Evolutionary conservation across 2,888 invertebrate genomes (phyloP), one percentile per base, ranked within the genome.

Genomic region (Idaea straminata): DNA sequence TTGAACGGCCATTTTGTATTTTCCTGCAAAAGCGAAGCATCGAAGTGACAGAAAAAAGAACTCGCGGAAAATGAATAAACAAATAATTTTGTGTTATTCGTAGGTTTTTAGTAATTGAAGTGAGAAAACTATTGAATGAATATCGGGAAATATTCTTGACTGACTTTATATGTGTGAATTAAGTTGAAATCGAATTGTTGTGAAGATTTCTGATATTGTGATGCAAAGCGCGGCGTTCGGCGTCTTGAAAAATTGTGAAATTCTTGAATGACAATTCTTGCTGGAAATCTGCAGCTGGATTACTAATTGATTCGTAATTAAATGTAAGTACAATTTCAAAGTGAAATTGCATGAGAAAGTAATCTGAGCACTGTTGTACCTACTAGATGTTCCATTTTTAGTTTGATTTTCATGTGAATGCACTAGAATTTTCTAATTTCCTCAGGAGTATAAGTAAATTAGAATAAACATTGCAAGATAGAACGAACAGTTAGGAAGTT

Each of bases 1-100:
- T 64, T 81, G 75, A 80, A 80, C 90, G 86, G 91, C 91, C 91
- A 91, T 91, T 86, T 91, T 91, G 90, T 86, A 85, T 87, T 86
- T 87, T 86, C 77, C 74, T 78, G 75, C 72, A 74, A 72, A 72
- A 68, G 71, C 74, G 74, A 80, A 75, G 72, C 69, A 65, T 47
- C 71, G 66, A 74, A 76, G 71, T 80, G 83, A 81, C 79, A 82
- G 83, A 81, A 82, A 59, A 47, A 47, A 7, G 13, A 62, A 58
- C n/a, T 10, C 57, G 47, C 6, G 5, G 47, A 61, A 34, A 47
- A 15, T 59, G n/a, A 59, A 15, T 59, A 15, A 15, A 59, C 3
- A 15, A 15, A 59, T 15, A 59, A 59, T 16, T 59, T 59, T 57
- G 57, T 15, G 15, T 3, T 57, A 2, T 25, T 25, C 25, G 25